A percentile compares a stretch with the other conserved stretches of the same genome.
Evolutionary conservation across 2,888 invertebrate genomes (phyloP).

Genomic region (Neoscelio sp.): DNA sequence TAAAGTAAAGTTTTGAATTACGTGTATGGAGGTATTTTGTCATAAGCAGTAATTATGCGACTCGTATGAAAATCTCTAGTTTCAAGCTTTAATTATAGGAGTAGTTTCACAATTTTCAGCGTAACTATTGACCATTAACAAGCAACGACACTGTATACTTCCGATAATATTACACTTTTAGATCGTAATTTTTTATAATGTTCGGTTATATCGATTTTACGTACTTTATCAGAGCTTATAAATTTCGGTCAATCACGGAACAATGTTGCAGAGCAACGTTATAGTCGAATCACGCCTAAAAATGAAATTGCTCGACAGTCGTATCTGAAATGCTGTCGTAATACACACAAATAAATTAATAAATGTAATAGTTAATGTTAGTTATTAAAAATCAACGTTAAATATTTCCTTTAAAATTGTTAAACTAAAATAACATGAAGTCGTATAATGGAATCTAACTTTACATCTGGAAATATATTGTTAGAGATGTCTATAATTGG

Average conservation of each 20-base stretch:
- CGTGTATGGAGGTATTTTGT: constrained; percentile 2
- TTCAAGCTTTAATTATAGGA: constrained; percentile 46
- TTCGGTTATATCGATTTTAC: constrained; percentile 21
- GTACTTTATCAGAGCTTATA: constrained; percentile 29
- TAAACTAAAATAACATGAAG: too few species aligned
- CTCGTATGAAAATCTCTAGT: constrained; percentile 40
- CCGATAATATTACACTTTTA: constrained; percentile 47
- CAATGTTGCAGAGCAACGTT: constrained; percentile 13
- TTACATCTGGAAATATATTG: constrained; percentile 3
- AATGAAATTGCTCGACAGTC: constrained; percentile 20
- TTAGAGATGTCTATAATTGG: neutral
- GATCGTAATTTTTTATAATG: constrained; percentile 42
- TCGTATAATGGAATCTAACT: neutral
- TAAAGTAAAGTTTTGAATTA: neutral
- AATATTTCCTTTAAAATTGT: too few species aligned
- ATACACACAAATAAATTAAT: too few species aligned
- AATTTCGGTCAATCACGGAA: constrained; percentile 31
- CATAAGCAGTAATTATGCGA: constrained; percentile 31
- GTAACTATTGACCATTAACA: constrained; percentile 55
- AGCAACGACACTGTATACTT: constrained; percentile 35
- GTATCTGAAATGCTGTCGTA: constrained; percentile 9
- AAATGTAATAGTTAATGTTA: too few species aligned
- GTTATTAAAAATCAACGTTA: too few species aligned
- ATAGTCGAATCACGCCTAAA: neutral
- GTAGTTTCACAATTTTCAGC: constrained; percentile 42